These are phyloP conservation scores for Harlomillsia oculata DNA, from an alignment of 1,140 invertebrate genomes.

Conservation along the genomic window DNA sequence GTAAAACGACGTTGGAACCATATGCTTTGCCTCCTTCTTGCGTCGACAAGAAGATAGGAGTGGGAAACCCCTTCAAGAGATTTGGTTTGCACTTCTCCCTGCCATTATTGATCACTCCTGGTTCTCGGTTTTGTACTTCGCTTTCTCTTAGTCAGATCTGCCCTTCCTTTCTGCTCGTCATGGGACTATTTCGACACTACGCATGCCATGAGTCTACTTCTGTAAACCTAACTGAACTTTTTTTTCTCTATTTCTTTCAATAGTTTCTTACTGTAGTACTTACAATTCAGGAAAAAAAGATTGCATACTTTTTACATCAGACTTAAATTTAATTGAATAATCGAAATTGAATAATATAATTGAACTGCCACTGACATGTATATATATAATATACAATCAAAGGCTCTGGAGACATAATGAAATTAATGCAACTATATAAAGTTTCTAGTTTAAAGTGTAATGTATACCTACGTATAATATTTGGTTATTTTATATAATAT, in stretches of 20 bases:
- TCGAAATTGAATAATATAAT: too few species aligned
- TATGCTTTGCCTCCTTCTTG: constrained; percentile 9
- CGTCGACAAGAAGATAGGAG: not conserved
- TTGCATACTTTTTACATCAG: too few species aligned
- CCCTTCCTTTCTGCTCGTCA: constrained; percentile 8
- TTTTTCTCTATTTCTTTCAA: not conserved
- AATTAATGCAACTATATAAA: too few species aligned
- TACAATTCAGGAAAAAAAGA: not conserved
- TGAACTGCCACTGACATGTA: too few species aligned
- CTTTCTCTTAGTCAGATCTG: constrained; percentile 12
- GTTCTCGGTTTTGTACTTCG: constrained; percentile 11
- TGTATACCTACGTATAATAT: too few species aligned
- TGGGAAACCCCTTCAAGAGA: not conserved
- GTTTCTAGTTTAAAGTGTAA: too few species aligned
- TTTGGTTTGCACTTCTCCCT: constrained; percentile 11
- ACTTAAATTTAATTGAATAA: too few species aligned
- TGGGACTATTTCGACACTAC: constrained; percentile 2
- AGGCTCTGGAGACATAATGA: too few species aligned
- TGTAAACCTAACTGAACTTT: not conserved
- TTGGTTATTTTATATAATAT: too few species aligned
- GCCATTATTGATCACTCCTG: constrained; percentile 9
- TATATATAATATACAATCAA: too few species aligned
- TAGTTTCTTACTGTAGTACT: too few species aligned
- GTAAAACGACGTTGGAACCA: constrained; percentile 6
- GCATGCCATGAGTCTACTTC: not conserved